phyloP scores from a whole-genome alignment of 2,888 invertebrate species.

The Blastobasis adustella region DNA sequence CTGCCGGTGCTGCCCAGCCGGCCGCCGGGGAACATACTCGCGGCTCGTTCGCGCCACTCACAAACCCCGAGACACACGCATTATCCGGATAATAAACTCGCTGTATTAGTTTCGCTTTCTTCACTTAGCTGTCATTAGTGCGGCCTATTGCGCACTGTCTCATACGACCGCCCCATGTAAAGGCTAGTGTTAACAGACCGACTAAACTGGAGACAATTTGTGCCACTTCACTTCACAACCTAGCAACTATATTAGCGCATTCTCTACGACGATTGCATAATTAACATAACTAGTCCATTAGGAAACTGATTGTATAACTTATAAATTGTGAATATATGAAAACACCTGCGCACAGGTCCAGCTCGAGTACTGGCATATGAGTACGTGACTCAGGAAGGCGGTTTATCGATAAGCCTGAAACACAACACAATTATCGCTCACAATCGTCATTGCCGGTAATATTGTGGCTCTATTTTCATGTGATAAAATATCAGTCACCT shows the following conservation, averaged over 20 bases:
- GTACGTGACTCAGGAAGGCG: conserved; percentile 64
- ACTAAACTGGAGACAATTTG: conserved; percentile 1
- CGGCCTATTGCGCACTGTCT: conserved; percentile 27
- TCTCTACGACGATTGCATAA: not conserved
- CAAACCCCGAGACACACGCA: conserved; percentile 2
- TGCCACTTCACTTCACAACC: conserved; percentile 18
- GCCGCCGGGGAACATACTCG: conserved; percentile 41
- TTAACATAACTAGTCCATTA: not conserved
- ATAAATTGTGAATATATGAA: no score
- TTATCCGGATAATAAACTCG: conserved; percentile 1
- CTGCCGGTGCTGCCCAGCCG: conserved; percentile 44
- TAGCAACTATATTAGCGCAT: no score
- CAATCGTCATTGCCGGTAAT: conserved; percentile 46
- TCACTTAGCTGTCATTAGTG: conserved; percentile 35
- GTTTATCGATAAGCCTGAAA: conserved; percentile 55
- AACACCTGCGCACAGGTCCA: conserved; percentile 27
- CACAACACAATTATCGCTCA: conserved; percentile 56
- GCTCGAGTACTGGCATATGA: conserved; percentile 56
- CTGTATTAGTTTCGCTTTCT: conserved; percentile 19
- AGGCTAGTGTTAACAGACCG: not conserved
- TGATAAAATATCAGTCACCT: conserved; percentile 55
- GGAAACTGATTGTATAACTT: no score
- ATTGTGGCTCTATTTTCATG: conserved; percentile 40
- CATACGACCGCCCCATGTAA: conserved; percentile 17
- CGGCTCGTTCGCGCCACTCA: conserved; percentile 3